Conservation (phyloP, 2,888 invertebrate species). For the Onthophagus sagittarius region DNA sequence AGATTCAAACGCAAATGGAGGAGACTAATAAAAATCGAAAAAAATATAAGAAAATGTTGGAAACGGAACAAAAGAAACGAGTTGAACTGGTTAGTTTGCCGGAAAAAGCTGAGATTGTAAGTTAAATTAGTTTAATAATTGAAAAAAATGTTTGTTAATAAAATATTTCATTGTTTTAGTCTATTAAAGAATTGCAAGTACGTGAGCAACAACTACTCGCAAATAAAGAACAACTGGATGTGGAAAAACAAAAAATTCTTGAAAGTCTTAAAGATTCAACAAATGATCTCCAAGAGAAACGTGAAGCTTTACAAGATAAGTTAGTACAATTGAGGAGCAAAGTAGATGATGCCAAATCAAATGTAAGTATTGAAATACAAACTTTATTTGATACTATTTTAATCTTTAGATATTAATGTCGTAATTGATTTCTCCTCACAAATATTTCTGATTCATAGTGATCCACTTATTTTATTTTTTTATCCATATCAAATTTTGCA, state of each 20-base stretch:
- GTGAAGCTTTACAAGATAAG: conserved; percentile 64
- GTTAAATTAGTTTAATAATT: neutral
- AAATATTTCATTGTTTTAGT: conserved; percentile 1
- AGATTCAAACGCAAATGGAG: conserved; percentile 62
- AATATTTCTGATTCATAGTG: too few species aligned
- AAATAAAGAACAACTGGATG: conserved; percentile 56
- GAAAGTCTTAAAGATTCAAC: conserved; percentile 65
- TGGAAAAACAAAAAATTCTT: conserved; percentile 57
- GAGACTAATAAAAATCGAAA: conserved; percentile 71
- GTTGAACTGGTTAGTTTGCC: conserved; percentile 64
- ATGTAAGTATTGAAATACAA: conserved; percentile 36
- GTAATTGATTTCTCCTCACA: too few species aligned
- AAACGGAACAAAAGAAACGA: conserved; percentile 64
- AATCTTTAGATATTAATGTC: too few species aligned
- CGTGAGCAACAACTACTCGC: conserved; percentile 47
- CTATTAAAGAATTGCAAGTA: conserved; percentile 19
- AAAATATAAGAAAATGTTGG: conserved; percentile 65
- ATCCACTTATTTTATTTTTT: too few species aligned
- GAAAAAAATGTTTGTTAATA: neutral
- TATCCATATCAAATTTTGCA: too few species aligned
- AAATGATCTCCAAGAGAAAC: conserved; percentile 65
- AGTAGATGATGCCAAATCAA: conserved; percentile 67
- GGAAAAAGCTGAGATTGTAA: conserved; percentile 66
- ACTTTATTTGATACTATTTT: neutral
- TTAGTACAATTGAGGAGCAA: conserved; percentile 65